phyloP scores from a whole-genome alignment of 1,140 invertebrate species.

The Drosophila pandora region DNA sequence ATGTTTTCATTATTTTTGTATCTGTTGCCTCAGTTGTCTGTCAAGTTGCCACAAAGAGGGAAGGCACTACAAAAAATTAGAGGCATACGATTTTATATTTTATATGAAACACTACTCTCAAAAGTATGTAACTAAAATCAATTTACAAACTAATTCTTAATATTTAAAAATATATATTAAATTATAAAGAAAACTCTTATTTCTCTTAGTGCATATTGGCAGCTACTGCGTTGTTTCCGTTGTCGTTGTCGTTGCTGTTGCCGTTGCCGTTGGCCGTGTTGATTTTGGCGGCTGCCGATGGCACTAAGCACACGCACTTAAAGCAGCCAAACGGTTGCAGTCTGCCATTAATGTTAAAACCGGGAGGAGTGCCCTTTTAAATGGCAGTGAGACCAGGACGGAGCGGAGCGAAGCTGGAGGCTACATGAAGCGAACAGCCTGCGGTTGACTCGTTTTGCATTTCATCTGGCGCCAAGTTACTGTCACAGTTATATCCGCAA shows the following conservation, averaged over 20 bases:
- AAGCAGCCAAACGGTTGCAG: slow-evolving; percentile 63
- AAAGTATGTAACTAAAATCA: too few relatives aligned
- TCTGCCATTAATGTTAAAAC: slow-evolving; percentile 51
- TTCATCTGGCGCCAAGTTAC: slow-evolving; percentile 20
- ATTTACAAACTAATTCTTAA: too few relatives aligned
- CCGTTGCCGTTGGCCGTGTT: slow-evolving; percentile 47
- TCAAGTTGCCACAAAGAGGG: slow-evolving; percentile 51
- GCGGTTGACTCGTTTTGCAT: slow-evolving; percentile 70
- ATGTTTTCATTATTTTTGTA: not conserved
- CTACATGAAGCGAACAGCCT: not conserved
- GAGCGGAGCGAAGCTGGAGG: too few relatives aligned
- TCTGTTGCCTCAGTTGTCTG: slow-evolving; percentile 58
- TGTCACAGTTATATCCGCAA: slow-evolving; percentile 49
- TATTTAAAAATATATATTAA: not conserved
- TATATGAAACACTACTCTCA: too few relatives aligned
- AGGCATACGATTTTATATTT: too few relatives aligned
- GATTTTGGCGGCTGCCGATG: slow-evolving; percentile 79
- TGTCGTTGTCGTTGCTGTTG: slow-evolving; percentile 16
- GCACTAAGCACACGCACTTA: slow-evolving; percentile 79
- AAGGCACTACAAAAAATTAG: not conserved
- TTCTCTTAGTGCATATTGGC: slow-evolving; percentile 1
- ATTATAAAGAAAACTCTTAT: not conserved
- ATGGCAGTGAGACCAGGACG: not conserved
- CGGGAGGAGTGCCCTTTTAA: not conserved
- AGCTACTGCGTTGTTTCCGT: slow-evolving; percentile 2